Evolutionary conservation across 2,888 invertebrate genomes (phyloP).

Genomic region (Drosophila falleni): DNA sequence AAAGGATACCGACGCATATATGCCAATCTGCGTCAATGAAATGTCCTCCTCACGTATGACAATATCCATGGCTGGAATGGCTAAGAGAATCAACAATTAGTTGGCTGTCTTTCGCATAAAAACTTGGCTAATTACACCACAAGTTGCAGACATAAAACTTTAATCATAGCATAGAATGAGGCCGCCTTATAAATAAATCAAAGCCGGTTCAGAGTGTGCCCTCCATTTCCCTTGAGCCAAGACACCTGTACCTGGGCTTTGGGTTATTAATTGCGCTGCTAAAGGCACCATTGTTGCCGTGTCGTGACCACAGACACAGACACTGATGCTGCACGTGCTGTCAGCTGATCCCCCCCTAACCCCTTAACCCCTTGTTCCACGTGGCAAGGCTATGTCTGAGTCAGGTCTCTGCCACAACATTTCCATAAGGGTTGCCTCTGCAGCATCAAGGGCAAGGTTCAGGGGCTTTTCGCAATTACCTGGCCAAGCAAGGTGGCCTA

Average conservation of each 20-base stretch:
- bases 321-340: conserved; percentile 51
- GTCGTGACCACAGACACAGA: conserved; percentile 24
- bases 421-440: conserved; percentile 16
- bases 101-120: conserved; percentile 26
- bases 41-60: conserved; percentile 84
- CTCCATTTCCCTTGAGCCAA: not conserved
- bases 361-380: conserved; percentile 7
- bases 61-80: conserved; percentile 79
- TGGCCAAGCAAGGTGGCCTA: conserved; percentile 42
- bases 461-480: conserved; percentile 59
- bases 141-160: conserved; percentile 65
- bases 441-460: not conserved
- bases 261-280: conserved; percentile 75
- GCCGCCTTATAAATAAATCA: conserved; percentile 72
- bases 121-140: conserved; percentile 53
- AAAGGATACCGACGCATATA: conserved; percentile 86
- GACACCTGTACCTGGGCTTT: conserved; percentile 13
- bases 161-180: conserved; percentile 54
- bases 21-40: conserved; percentile 85
- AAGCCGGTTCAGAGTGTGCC: conserved; percentile 9
- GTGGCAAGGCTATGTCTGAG: conserved; percentile 15
- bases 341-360: conserved; percentile 14
- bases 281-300: conserved; percentile 50
- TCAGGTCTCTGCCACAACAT: conserved; percentile 47
- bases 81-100: conserved; percentile 36